Evolutionary conservation across 2,888 invertebrate species (phyloP).

Genomic region (Ormyrus nitidulus): DNA sequence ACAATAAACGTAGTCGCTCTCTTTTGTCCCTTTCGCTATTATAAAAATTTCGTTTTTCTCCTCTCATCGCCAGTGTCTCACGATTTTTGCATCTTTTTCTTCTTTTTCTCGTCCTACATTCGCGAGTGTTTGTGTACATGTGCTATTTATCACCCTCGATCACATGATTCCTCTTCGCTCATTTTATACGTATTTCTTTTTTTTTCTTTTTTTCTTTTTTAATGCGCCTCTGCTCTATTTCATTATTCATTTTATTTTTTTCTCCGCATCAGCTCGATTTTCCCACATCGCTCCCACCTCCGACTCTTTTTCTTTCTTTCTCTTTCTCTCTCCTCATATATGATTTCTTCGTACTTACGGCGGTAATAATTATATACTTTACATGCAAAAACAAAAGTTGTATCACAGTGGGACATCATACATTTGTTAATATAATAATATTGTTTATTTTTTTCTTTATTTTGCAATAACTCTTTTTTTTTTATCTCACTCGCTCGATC

Average conservation of each 20-base stretch:
- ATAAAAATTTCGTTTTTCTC: slow-evolving; percentile 8
- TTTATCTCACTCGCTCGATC: slow-evolving; percentile 1
- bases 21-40: neutral
- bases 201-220: too few species aligned
- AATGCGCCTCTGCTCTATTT: too few species aligned
- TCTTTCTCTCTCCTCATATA: slow-evolving; percentile 49
- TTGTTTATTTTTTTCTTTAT: slow-evolving; percentile 64
- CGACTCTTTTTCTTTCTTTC: neutral
- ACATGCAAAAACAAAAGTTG: slow-evolving; percentile 74
- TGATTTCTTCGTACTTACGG: slow-evolving; percentile 68
- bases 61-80: neutral
- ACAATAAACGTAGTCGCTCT: neutral
- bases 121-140: too few species aligned
- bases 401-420: slow-evolving; percentile 75
- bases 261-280: too few species aligned
- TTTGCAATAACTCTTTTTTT: slow-evolving; percentile 35
- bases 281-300: too few species aligned
- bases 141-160: too few species aligned
- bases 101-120: too few species aligned
- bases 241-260: too few species aligned
- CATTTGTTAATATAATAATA: slow-evolving; percentile 71
- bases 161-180: too few species aligned
- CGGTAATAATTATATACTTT: slow-evolving; percentile 71
- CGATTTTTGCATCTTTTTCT: too few species aligned
- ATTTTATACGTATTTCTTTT: too few species aligned